Conservation (phyloP, 2,888 invertebrate genomes). For the Neoscelio sp. region DNA sequence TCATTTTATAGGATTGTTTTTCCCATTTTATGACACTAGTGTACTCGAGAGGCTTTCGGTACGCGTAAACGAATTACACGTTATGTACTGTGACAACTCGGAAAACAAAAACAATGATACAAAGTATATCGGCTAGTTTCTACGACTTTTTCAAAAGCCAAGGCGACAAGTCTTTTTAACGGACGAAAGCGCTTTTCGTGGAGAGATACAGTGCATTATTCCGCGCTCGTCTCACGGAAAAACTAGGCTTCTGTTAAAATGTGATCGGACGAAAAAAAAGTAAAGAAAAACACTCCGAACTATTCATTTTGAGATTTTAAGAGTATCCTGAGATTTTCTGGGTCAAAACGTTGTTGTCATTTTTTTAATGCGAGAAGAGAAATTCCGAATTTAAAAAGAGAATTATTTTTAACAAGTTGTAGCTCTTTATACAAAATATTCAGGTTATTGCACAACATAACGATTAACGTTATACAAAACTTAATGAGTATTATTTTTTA, state of each 20-base stretch:
- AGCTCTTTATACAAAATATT: too few relatives aligned
- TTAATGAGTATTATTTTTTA: too few relatives aligned
- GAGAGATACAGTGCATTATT: conserved; percentile 30
- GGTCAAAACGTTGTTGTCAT: background rate
- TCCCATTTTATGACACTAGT: conserved; percentile 59
- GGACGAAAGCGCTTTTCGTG: conserved; percentile 36
- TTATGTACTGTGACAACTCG: conserved; percentile 56
- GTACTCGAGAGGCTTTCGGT: conserved; percentile 55
- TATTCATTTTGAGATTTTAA: conserved; percentile 13
- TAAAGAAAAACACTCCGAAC: background rate
- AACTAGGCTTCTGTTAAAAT: conserved; percentile 32
- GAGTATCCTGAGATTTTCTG: background rate
- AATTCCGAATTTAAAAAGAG: too few relatives aligned
- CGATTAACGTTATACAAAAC: too few relatives aligned
- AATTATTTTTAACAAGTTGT: background rate
- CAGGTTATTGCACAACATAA: too few relatives aligned
- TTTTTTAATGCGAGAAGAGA: background rate
- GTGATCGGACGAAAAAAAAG: conserved; percentile 19
- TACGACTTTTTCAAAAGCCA: conserved; percentile 48
- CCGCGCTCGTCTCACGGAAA: conserved; percentile 12
- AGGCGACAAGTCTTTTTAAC: conserved; percentile 56
- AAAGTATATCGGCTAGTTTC: conserved; percentile 50
- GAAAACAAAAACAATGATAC: conserved; percentile 48
- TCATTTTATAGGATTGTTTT: conserved; percentile 57
- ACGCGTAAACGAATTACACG: conserved; percentile 61